A percentile compares a stretch with the other conserved stretches of the same genome.
Evolutionary conservation across 1,140 invertebrate species (phyloP).

Genomic region (Argopecten irradians): DNA sequence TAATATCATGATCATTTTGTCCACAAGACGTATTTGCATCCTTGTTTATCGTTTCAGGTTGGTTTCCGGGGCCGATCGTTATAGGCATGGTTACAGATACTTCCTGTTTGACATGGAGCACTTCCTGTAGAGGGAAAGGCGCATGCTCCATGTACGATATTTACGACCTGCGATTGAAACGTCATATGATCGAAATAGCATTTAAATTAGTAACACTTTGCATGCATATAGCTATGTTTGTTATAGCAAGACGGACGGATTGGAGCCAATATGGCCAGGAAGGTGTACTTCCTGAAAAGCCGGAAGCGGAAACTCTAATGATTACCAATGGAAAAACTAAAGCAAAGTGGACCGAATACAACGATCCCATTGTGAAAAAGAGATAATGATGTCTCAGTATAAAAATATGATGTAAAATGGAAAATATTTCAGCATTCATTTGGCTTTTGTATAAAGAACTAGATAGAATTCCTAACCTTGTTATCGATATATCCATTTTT

Average conservation of each 20-base stretch:
- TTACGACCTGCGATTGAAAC: conserved; percentile 33
- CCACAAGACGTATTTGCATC: neutral
- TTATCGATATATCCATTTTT: too few relatives aligned
- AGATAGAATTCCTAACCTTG: too few relatives aligned
- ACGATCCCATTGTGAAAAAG: neutral
- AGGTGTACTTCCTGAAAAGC: neutral
- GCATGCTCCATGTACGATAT: conserved; percentile 52
- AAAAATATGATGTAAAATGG: too few relatives aligned
- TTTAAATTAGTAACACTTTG: neutral
- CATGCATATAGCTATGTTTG: neutral
- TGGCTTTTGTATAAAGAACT: too few relatives aligned
- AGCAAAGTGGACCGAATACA: neutral
- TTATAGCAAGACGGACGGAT: conserved; percentile 40
- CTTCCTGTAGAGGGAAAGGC: conserved; percentile 44
- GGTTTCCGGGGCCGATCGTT: conserved; percentile 43
- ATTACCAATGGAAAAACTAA: neutral
- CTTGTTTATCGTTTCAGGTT: conserved; percentile 25
- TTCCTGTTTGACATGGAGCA: conserved; percentile 45
- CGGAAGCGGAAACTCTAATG: neutral
- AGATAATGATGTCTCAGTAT: too few relatives aligned
- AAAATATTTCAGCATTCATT: too few relatives aligned
- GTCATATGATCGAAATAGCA: neutral
- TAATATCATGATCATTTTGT: too few relatives aligned
- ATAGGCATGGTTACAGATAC: conserved; percentile 46
- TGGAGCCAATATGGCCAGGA: conserved; percentile 28